Percentiles rank a stretch among this genome's conserved stretches.
These are phyloP conservation scores for Tachina lurida DNA, from an alignment of 2,888 invertebrate species.

Conservation along the genomic window DNA sequence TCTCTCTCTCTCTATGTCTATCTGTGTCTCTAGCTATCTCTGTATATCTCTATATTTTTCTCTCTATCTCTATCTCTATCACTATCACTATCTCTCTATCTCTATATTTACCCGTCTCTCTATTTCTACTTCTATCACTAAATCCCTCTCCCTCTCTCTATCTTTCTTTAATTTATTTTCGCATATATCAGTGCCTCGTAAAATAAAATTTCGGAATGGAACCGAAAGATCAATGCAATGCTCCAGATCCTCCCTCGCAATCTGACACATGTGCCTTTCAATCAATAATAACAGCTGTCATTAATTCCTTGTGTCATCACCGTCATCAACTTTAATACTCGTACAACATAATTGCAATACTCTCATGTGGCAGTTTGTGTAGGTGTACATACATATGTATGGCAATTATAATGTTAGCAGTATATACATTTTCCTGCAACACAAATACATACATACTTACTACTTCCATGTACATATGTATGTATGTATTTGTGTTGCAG, in stretches of 20 bases:
- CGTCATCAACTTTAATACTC: conserved; percentile 10
- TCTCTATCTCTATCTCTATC: too few species aligned
- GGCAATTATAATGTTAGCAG: not conserved
- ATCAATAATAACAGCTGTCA: conserved; percentile 37
- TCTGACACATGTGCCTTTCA: not conserved
- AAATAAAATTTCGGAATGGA: not conserved
- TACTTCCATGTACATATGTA: not conserved
- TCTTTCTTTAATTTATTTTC: too few species aligned
- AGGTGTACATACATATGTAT: not conserved
- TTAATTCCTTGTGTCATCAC: conserved; percentile 26
- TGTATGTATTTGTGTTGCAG: too few species aligned
- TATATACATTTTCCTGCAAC: not conserved
- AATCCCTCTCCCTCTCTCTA: too few species aligned
- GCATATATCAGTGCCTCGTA: too few species aligned
- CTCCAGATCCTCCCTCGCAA: not conserved
- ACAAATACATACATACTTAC: not conserved
- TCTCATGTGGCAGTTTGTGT: not conserved
- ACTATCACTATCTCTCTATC: too few species aligned
- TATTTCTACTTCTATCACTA: too few species aligned
- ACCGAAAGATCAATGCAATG: not conserved
- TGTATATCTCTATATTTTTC: too few species aligned
- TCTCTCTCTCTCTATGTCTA: too few species aligned
- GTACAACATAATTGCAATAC: not conserved
- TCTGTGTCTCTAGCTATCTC: too few species aligned
- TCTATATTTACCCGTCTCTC: too few species aligned